Percentiles rank a stretch among this genome's conserved stretches.
These are phyloP conservation scores for Orientallactaga bullata DNA, from an alignment of 2,113 vertebrate species.

Conservation along the genomic window DNA sequence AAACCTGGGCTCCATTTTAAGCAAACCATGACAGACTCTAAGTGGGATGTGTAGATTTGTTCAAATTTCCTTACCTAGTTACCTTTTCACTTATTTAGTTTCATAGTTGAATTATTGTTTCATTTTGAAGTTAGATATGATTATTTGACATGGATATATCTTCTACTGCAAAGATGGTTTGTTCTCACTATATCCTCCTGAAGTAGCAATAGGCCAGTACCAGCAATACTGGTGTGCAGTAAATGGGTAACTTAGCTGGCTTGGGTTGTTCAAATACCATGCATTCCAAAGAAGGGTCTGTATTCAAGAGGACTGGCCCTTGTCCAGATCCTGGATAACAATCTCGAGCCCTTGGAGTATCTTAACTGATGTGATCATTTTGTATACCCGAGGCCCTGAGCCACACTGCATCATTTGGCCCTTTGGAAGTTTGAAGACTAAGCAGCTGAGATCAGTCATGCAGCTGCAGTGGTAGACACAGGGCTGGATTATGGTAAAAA, in stretches of 20 bases:
- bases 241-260: not conserved
- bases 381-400: not conserved
- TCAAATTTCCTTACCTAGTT: not conserved
- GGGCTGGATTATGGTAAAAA: not conserved
- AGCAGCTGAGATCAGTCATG: not conserved
- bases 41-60: not conserved
- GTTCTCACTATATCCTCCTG: not conserved
- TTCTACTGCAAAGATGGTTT: not conserved
- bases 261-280: not conserved
- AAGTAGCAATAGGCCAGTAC: not conserved
- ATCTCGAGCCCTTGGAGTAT: not conserved
- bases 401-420: not conserved
- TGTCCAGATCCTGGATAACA: not conserved
- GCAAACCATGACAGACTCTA: not conserved
- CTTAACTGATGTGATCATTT: not conserved
- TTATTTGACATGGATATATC: not conserved
- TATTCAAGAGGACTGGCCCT: not conserved
- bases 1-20: not conserved
- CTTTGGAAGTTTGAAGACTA: too few relatives aligned
- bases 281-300: not conserved
- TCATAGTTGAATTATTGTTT: not conserved
- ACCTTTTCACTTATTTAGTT: not conserved
- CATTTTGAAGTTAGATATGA: not conserved
- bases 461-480: rapidly evolving
- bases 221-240: not conserved